A percentile compares a stretch with the other conserved stretches of the same genome.
Conservation (phyloP, 2,797 vertebrate genomes). For the Bufotes viridis region DNA sequence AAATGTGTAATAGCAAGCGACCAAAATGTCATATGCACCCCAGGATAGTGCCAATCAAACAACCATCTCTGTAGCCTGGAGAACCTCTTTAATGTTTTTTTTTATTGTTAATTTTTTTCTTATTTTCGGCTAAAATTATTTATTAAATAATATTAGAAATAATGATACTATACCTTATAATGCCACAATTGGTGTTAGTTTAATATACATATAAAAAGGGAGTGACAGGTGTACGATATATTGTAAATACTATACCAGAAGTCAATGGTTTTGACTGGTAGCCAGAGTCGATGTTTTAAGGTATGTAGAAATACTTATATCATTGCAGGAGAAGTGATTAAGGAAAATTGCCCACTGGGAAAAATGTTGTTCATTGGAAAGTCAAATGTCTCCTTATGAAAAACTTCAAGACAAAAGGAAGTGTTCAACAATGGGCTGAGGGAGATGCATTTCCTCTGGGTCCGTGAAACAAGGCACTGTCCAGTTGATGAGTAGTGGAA, state of each 20-base stretch:
- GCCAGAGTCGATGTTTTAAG: conserved; percentile 69
- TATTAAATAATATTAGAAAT: neutral
- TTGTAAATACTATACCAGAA: neutral
- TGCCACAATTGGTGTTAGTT: neutral
- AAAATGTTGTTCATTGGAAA: conserved; percentile 75
- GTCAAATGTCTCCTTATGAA: conserved; percentile 75
- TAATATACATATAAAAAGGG: neutral
- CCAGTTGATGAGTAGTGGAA: conserved; percentile 84
- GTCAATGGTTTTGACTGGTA: neutral
- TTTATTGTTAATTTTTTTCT: too few relatives aligned
- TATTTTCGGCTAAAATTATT: too few relatives aligned
- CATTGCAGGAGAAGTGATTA: conserved; percentile 76
- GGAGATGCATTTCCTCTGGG: conserved; percentile 95
- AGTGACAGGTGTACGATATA: neutral
- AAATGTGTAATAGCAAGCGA: too few relatives aligned
- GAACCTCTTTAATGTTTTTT: too few relatives aligned
- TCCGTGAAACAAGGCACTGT: conserved; percentile 90
- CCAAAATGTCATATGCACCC: too few relatives aligned
- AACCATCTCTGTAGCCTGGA: too few relatives aligned
- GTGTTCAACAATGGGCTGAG: conserved; percentile 96
- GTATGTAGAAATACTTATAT: conserved; percentile 75
- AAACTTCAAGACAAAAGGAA: conserved; percentile 94
- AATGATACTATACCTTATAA: neutral
- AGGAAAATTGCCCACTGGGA: conserved; percentile 81
- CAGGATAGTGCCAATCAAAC: too few relatives aligned